These are phyloP conservation scores for Choloepus hoffmanni DNA, from an alignment of 2,113 vertebrate species.

Conservation along the genomic window DNA sequence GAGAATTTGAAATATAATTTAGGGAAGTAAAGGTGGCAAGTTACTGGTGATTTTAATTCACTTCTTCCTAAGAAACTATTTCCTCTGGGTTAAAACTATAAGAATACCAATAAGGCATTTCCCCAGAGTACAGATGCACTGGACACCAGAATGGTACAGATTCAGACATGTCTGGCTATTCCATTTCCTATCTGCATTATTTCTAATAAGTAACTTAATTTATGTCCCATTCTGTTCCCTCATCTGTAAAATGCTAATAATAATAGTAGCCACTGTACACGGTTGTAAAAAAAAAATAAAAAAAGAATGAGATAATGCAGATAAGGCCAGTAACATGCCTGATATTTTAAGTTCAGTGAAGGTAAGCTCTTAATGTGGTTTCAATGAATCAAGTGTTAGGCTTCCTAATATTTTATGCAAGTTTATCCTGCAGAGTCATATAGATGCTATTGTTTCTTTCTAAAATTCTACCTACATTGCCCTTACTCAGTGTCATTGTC, in stretches of 20 bases:
- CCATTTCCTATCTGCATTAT: neutral
- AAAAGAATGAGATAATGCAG: neutral
- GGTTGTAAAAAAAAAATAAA: neutral
- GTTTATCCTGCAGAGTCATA: neutral
- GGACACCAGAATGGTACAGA: neutral
- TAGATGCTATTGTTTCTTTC: constrained; percentile 26
- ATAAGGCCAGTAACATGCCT: neutral
- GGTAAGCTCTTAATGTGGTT: neutral
- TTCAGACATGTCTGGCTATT: neutral
- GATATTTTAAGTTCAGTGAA: neutral
- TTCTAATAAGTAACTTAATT: neutral
- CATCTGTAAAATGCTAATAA: neutral
- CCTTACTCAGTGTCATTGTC: constrained; percentile 21
- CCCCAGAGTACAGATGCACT: neutral
- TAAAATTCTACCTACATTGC: constrained; percentile 22
- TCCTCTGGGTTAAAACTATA: neutral
- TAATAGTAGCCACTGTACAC: neutral
- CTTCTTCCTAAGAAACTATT: neutral
- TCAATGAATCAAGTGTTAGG: neutral
- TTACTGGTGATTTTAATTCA: neutral
- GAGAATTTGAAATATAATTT: constrained; percentile 41
- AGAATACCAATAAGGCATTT: neutral
- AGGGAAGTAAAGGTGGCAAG: neutral
- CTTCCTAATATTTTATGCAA: neutral
- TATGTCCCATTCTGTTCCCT: neutral